Evolutionary conservation across 2,888 invertebrate species (phyloP), one percentile per base, ranked within the genome.

Genomic region (Melanostoma scalare): DNA sequence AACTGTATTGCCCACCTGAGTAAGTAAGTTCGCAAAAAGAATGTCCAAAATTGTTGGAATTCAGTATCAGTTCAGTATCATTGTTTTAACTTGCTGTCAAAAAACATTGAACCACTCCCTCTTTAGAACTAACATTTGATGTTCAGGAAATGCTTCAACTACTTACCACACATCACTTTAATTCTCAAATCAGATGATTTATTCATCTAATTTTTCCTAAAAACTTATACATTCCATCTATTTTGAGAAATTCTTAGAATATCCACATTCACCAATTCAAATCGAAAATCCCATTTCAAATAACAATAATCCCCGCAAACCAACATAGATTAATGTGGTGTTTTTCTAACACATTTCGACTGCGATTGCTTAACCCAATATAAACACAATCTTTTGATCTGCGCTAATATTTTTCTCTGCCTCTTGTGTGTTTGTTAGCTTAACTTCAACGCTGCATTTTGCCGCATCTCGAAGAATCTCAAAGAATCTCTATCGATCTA

Each of bases 331-430:
- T 69, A 74, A 84, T 84, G 74, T 52, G 71, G 65, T 79, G 61
- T 84, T 84, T 84, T 71, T 61, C 79, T 84, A 84, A 71, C 79
- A 84, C 73, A 82, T 73, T 82, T 82, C 73, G 63, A 73, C 38
- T 69, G 68, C 58, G 84, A 84, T 84, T 84, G 74, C 79, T 79
- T 84, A 74, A 84, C 74, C 84, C 84, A 84, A 84, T 84, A 84
- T 79, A 79, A 84, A 79, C 84, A 84, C 67, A 61, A 79, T 84
- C 84, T 84, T 84, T 84, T 84, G 82, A 84, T 84, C 82, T 74
- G 61, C 60, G 71, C 71, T 75, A 79, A 79, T 84, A 84, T 84
- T 79, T 79, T 67, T 75, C 30, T 61, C 38, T 53, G 55, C 74
- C 68, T 67, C 60, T 30, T 20, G n/a, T 40, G 35, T 30, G 42